Conservation (phyloP, 1,140 invertebrate species). For the Drosophila bocki region DNA sequence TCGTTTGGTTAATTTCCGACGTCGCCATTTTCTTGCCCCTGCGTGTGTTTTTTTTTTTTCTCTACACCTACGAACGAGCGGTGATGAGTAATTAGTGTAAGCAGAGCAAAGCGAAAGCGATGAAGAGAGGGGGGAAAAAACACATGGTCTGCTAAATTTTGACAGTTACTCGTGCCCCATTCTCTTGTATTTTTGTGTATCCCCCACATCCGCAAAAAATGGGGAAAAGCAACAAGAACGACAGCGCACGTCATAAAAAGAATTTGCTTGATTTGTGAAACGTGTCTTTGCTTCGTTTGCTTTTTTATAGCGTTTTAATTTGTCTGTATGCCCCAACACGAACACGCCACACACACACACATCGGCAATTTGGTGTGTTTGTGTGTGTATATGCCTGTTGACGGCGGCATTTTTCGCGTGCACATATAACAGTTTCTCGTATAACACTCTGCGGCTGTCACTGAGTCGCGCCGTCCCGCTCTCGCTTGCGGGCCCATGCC, state of each 20-base stretch:
- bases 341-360: conserved; percentile 51
- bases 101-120: neutral
- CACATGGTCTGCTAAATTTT: conserved; percentile 46
- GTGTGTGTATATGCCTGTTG: conserved; percentile 49
- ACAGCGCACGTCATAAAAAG: conserved; percentile 76
- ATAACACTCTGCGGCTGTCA: conserved; percentile 70
- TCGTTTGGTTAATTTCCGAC: conserved; percentile 60
- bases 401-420: conserved; percentile 65
- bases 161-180: conserved; percentile 23
- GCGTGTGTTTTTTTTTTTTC: conserved; percentile 64
- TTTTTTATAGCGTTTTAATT: conserved; percentile 84
- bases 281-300: conserved; percentile 82
- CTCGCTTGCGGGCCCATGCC: conserved; percentile 20
- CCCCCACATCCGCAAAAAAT: conserved; percentile 40
- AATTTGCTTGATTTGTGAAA: conserved; percentile 84
- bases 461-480: conserved; percentile 32
- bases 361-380: conserved; percentile 2
- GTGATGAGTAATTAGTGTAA: conserved; percentile 74
- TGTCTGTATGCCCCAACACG: conserved; percentile 76
- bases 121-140: conserved; percentile 31
- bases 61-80: conserved; percentile 61
- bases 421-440: conserved; percentile 61
- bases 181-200: conserved; percentile 13
- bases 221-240: conserved; percentile 52
- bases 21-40: conserved; percentile 71